These are phyloP conservation scores for Dreissena rostriformis DNA, from an alignment of 1,140 invertebrate genomes.

Conservation along the genomic window DNA sequence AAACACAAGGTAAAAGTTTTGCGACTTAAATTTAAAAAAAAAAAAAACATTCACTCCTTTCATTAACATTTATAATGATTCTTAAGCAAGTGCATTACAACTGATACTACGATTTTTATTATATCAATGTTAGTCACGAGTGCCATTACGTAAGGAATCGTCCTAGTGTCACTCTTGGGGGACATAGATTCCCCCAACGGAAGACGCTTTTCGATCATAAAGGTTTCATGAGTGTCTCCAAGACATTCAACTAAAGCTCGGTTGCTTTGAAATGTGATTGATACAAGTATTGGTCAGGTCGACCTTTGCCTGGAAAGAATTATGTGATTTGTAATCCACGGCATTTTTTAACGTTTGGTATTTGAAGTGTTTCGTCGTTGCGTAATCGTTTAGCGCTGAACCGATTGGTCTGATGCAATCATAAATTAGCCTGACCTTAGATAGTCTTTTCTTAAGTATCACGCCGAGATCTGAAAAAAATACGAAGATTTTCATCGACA, in stretches of 20 bases:
- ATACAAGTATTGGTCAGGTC: slow-evolving; percentile 28
- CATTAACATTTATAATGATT: too few species aligned
- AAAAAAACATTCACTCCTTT: too few species aligned
- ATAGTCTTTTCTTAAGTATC: slow-evolving; percentile 18
- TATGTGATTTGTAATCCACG: too few species aligned
- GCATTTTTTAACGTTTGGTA: too few species aligned
- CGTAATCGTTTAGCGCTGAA: slow-evolving; percentile 12
- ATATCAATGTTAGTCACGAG: too few species aligned
- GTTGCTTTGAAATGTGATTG: slow-evolving; percentile 24
- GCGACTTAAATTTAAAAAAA: too few species aligned
- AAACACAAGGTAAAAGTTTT: too few species aligned
- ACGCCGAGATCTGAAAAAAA: slow-evolving; percentile 12
- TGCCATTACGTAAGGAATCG: too few species aligned
- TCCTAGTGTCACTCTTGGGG: too few species aligned
- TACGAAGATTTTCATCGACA: too few species aligned
- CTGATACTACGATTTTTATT: too few species aligned
- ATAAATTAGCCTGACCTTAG: slow-evolving; percentile 5
- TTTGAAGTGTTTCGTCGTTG: not conserved
- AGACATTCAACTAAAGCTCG: slow-evolving; percentile 25
- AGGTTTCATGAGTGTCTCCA: not conserved
- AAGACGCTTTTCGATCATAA: not conserved
- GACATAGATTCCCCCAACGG: not conserved
- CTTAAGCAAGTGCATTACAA: too few species aligned
- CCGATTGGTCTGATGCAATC: slow-evolving; percentile 8
- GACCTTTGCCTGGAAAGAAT: slow-evolving; percentile 30